Evolutionary conservation across 2,113 vertebrate genomes (phyloP).

Genomic region (Nycticryphes semicollaris): DNA sequence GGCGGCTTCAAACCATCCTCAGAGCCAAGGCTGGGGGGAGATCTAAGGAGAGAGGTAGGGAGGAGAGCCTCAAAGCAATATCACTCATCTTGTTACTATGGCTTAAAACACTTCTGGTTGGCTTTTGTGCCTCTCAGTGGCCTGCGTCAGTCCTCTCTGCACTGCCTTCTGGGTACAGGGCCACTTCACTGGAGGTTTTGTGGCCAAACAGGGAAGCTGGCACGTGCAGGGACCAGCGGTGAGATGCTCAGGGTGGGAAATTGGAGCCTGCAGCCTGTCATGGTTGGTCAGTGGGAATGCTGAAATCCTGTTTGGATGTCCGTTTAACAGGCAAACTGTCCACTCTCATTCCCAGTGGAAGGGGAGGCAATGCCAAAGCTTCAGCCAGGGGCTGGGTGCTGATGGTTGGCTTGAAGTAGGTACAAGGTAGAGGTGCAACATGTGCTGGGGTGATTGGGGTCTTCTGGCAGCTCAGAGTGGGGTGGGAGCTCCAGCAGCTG

Average conservation of each 20-base stretch:
- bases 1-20: neutral
- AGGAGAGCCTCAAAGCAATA: neutral
- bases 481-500: neutral
- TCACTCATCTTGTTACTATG: accelerated
- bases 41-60: neutral
- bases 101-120: accelerated
- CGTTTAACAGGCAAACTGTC: neutral
- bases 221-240: accelerated
- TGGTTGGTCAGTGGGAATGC: neutral
- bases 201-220: no score
- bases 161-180: neutral
- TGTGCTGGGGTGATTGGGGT: neutral
- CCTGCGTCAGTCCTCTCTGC: no score
- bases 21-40: neutral
- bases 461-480: neutral
- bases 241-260: accelerated
- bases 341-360: accelerated
- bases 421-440: neutral
- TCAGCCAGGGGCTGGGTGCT: neutral
- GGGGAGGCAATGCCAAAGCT: neutral
- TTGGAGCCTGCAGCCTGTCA: neutral
- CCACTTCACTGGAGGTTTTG: accelerated
- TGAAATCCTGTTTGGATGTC: neutral
- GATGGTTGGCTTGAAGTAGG: neutral
- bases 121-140: neutral